A percentile compares a stretch with the other conserved stretches of the same genome.
These are phyloP conservation scores for Thymelicus sylvestris DNA, from an alignment of 2,888 invertebrate species.

Conservation along the genomic window DNA sequence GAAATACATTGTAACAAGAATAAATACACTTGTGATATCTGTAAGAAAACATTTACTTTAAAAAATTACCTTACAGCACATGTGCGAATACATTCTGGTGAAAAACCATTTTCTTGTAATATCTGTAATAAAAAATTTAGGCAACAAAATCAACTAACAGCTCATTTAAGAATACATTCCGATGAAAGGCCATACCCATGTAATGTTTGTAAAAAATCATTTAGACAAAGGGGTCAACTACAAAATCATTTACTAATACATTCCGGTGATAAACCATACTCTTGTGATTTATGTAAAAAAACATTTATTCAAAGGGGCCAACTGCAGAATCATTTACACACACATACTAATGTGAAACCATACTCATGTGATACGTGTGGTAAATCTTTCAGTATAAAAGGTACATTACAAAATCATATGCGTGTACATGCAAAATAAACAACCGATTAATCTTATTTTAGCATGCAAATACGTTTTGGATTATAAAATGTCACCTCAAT, in stretches of 20 bases:
- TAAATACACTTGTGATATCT: background rate
- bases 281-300: background rate
- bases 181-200: background rate
- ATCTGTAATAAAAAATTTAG: background rate
- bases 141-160: background rate
- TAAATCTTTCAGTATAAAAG: background rate
- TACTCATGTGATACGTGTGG: background rate
- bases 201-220: background rate
- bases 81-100: background rate
- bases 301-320: background rate
- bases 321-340: background rate
- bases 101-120: background rate
- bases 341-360: background rate
- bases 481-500: no score
- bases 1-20: background rate
- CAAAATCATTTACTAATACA: background rate
- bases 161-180: background rate
- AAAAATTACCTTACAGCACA: background rate
- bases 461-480: no score
- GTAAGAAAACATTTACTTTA: background rate
- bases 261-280: background rate
- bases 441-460: no score
- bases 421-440: background rate
- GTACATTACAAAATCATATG: background rate
- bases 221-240: conserved; percentile 2